These are phyloP conservation scores for Chironomus tepperi DNA, from an alignment of 1,140 invertebrate genomes.

Conservation along the genomic window DNA sequence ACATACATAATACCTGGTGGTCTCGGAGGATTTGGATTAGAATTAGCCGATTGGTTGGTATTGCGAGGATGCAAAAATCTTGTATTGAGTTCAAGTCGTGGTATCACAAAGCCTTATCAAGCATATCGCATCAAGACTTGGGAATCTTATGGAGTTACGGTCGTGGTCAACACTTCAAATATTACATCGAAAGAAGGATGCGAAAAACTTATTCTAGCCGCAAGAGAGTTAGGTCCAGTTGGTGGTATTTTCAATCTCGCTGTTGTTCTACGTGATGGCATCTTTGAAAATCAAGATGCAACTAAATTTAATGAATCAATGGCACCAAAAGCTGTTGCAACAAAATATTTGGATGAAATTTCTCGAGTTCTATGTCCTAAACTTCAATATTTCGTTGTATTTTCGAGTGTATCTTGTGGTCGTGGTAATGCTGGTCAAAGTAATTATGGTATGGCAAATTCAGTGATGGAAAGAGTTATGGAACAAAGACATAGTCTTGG, in stretches of 20 bases:
- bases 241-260: constrained; percentile 79
- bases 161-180: constrained; percentile 55
- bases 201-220: constrained; percentile 49
- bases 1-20: constrained; percentile 60
- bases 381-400: constrained; percentile 60
- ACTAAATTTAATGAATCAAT: constrained; percentile 48
- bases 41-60: constrained; percentile 79
- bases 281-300: constrained; percentile 53
- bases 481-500: constrained; percentile 49
- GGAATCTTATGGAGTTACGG: constrained; percentile 51
- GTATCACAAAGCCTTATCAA: constrained; percentile 74
- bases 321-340: constrained; percentile 51
- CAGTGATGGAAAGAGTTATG: constrained; percentile 63
- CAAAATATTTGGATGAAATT: constrained; percentile 49
- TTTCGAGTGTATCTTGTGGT: constrained; percentile 82
- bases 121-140: constrained; percentile 47
- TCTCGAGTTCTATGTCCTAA: constrained; percentile 48
- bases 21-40: constrained; percentile 83
- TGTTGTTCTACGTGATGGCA: constrained; percentile 53
- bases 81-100: constrained; percentile 69
- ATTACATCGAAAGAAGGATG: constrained; percentile 53
- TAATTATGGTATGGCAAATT: constrained; percentile 75
- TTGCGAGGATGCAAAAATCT: constrained; percentile 68
- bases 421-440: constrained; percentile 81
- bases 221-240: constrained; percentile 52